Conservation (phyloP, 2,888 invertebrate genomes). For the Herminia tarsipennalis region DNA sequence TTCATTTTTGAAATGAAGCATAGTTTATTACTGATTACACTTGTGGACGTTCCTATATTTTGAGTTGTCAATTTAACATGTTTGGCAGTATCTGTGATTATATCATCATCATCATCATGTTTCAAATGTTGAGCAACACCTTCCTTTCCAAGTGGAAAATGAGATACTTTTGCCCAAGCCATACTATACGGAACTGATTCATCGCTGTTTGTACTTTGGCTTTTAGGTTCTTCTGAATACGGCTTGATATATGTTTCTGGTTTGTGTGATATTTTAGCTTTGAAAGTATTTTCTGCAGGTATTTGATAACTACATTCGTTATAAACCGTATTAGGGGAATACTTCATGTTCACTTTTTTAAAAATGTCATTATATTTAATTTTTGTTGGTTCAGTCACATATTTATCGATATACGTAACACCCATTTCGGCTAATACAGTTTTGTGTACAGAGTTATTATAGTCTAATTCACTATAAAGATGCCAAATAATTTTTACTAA, state of each 20-base stretch:
- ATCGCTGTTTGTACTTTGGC: constrained; percentile 10
- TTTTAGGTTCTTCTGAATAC: constrained; percentile 14
- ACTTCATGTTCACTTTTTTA: constrained; percentile 46
- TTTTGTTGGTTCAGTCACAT: constrained; percentile 17
- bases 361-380: constrained; percentile 31
- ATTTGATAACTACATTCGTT: constrained; percentile 63
- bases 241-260: not conserved
- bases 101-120: not conserved
- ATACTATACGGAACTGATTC: constrained; percentile 23
- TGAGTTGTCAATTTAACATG: constrained; percentile 28
- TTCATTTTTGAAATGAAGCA: constrained; percentile 16
- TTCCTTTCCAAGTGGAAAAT: constrained; percentile 48
- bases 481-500: too few species aligned
- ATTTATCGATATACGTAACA: constrained; percentile 36
- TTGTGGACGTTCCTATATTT: constrained; percentile 48
- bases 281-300: constrained; percentile 24
- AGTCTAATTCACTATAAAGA: too few species aligned
- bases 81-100: not conserved
- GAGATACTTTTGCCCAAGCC: constrained; percentile 63
- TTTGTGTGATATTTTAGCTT: constrained; percentile 8
- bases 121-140: not conserved
- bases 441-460: too few species aligned
- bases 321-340: constrained; percentile 58
- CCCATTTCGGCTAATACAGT: constrained; percentile 55
- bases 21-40: constrained; percentile 37